Evolutionary conservation across 2,113 vertebrate genomes (phyloP).

Genomic region (Pseudorectes ferrugineus): DNA sequence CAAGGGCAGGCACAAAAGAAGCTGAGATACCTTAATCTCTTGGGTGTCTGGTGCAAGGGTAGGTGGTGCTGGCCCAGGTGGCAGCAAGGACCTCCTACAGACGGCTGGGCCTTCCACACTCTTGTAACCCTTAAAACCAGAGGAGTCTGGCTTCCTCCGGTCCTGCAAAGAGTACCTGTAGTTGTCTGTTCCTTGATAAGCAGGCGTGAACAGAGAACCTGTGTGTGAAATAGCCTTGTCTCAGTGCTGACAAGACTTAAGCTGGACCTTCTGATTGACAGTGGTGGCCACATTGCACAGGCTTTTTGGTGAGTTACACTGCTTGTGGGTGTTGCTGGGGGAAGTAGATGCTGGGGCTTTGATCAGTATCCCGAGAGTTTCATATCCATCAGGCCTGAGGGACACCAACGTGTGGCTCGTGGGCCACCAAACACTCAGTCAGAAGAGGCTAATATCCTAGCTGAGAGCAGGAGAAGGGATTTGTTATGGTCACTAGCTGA

Average conservation of each 20-base stretch:
- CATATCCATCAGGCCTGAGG: background rate
- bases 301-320: background rate
- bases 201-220: background rate
- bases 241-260: background rate
- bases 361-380: background rate
- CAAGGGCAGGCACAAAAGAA: background rate
- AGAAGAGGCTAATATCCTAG: background rate
- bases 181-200: background rate
- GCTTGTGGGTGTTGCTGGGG: background rate
- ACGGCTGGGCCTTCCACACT: background rate
- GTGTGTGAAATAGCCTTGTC: background rate
- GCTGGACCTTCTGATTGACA: background rate
- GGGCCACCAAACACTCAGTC: background rate
- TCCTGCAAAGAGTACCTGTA: background rate
- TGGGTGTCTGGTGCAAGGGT: background rate
- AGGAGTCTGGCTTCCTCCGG: background rate
- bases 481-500: background rate
- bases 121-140: background rate
- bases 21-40: background rate
- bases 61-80: background rate
- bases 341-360: background rate
- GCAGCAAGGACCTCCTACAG: background rate
- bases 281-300: background rate
- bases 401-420: rapidly evolving
- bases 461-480: background rate